Evolutionary conservation across 2,797 vertebrate genomes (phyloP), one percentile per base, ranked within the genome.

Genomic region (Danio tinwini): DNA sequence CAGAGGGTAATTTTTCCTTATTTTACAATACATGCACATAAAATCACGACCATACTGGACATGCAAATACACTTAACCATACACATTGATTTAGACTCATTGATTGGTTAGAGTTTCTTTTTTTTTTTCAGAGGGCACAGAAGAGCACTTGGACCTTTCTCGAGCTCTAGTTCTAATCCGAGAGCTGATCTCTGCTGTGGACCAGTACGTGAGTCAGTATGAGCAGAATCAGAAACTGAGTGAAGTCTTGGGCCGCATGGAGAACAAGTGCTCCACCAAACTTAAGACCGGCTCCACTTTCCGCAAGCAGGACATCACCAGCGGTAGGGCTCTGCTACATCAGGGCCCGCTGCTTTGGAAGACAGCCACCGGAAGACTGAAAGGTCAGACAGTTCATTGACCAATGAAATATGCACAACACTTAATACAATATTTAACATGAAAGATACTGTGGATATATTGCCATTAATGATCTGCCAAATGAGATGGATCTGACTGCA

Each of bases 321-420:
- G 92, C 21, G 95, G 95, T 14, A 92, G 95, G 14, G 92, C 89
- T 0, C 93, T 99, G 65, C 90, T 94, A 62, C 91, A 97, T 37
- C 94, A 97, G 65, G 96, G 97, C 11, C 84, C 95, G 44, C 93
- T 98, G 2, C 95, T 96, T 74, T 98, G 97, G 97, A 99, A 99
- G 89, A 98, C 97, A 0, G 98, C 98, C 0, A 97, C 98, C 0
- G 97, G 97, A 0, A 94, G 97, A 19, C 95, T 98, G 21, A 99
- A 99, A 85, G 85, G 85, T 85, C 12, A 13, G 11, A 59, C 11
- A 29, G 16, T 67, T 3, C 53, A n/a, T 16, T 39, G 37, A 61
- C 9, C 11, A 13, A 12, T 64, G 13, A 14, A 63, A 64, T 5
- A 4, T 7, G 29, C 45, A 63, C 40, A 52, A 7, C n/a, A 55